A percentile compares a stretch with the other conserved stretches of the same genome.
These are phyloP conservation scores for Drosophila algonquin DNA, from an alignment of 2,888 invertebrate species.

Conservation along the genomic window DNA sequence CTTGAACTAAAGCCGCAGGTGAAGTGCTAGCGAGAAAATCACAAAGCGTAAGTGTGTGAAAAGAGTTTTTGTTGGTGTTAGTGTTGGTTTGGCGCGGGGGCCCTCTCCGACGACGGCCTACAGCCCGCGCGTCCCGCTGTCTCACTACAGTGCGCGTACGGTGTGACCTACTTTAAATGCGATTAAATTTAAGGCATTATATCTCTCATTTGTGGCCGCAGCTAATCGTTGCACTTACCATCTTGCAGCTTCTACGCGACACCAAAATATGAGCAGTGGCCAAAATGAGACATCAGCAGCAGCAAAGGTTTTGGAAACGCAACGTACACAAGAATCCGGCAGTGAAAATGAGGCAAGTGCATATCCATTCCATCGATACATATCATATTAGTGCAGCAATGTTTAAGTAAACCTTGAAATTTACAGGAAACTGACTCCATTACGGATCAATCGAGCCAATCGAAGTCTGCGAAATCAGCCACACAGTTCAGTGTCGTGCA, in stretches of 20 bases:
- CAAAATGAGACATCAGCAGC: constrained; percentile 80
- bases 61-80: constrained; percentile 8
- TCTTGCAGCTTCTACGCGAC: constrained; percentile 31
- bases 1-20: constrained; percentile 58
- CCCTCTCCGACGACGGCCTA: not conserved
- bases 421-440: constrained; percentile 80
- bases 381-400: not conserved
- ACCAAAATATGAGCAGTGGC: constrained; percentile 81
- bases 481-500: constrained; percentile 83
- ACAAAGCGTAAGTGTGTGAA: constrained; percentile 44
- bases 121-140: not conserved
- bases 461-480: constrained; percentile 73
- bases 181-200: constrained; percentile 20
- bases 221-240: not conserved
- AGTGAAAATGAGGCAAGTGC: constrained; percentile 82
- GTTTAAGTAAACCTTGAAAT: not conserved
- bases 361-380: not conserved
- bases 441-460: constrained; percentile 81
- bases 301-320: constrained; percentile 81
- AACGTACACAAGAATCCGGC: constrained; percentile 77
- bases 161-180: constrained; percentile 70
- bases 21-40: constrained; percentile 31
- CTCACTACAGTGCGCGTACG: constrained; percentile 35
- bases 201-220: not conserved
- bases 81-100: constrained; percentile 42